These are phyloP conservation scores for Neosalanx taihuensis DNA, from an alignment of 2,797 vertebrate genomes.

Conservation along the genomic window DNA sequence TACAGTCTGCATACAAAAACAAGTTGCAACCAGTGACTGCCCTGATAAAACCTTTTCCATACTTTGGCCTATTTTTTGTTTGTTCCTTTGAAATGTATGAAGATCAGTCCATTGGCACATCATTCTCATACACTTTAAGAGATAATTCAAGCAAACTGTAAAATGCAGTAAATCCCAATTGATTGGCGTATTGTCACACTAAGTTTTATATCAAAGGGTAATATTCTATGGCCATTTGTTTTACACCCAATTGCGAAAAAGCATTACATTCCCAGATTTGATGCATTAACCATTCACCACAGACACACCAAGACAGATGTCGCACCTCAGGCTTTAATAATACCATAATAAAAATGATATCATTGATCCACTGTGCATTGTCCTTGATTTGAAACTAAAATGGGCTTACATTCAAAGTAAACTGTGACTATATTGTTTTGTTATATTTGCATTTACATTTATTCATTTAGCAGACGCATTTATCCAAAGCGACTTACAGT, in stretches of 20 bases:
- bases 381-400: not conserved
- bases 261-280: slow-evolving; percentile 2
- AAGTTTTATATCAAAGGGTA: slow-evolving; percentile 1
- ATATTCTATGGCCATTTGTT: not conserved
- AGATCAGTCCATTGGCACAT: slow-evolving; percentile 14
- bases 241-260: slow-evolving; percentile 4
- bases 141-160: slow-evolving; percentile 32
- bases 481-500: too few species aligned
- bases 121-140: slow-evolving; percentile 22
- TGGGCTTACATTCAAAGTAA: slow-evolving; percentile 2
- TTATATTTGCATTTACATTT: too few species aligned
- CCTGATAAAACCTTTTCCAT: not conserved
- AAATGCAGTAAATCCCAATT: slow-evolving; percentile 32
- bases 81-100: slow-evolving; percentile 15
- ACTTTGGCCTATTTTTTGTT: not conserved
- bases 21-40: not conserved
- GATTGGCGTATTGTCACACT: slow-evolving; percentile 30
- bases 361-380: not conserved
- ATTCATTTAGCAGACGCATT: too few species aligned
- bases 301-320: slow-evolving; percentile 5
- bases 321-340: not conserved
- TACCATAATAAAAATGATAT: not conserved
- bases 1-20: not conserved
- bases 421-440: not conserved
- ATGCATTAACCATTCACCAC: not conserved